Evolutionary conservation across 2,888 invertebrate genomes (phyloP).

Genomic region (Napeogenes inachia): DNA sequence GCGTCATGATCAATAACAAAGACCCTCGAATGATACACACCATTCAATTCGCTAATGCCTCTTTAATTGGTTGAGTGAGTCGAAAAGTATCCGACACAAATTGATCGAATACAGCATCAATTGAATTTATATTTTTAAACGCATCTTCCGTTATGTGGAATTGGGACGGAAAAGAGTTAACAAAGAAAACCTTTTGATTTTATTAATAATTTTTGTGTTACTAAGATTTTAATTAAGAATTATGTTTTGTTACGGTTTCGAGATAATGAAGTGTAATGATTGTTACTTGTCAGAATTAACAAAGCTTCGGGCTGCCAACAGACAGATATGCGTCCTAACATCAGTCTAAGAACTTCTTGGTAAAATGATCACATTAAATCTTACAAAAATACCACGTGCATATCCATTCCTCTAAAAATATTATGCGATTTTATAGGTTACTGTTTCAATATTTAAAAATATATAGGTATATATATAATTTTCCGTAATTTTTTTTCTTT

Average conservation of each 20-base stretch:
- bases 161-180: constrained; percentile 10
- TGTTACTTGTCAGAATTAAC: constrained; percentile 34
- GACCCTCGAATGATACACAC: constrained; percentile 60
- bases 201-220: background rate
- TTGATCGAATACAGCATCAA: constrained; percentile 35
- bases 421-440: no score
- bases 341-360: constrained; percentile 45
- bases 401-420: constrained; percentile 38
- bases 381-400: constrained; percentile 44
- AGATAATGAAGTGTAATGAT: constrained; percentile 10
- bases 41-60: constrained; percentile 71
- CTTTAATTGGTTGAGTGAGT: constrained; percentile 70
- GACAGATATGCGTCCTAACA: constrained; percentile 47
- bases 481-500: no score
- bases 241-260: no score
- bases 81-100: constrained; percentile 41
- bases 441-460: no score
- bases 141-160: constrained; percentile 21
- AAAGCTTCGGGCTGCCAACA: constrained; percentile 40
- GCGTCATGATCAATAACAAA: constrained; percentile 58
- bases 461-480: no score
- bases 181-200: constrained; percentile 11
- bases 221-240: background rate
- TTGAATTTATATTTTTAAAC: constrained; percentile 30
- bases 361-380: constrained; percentile 58